Conservation (phyloP, 1,140 invertebrate genomes). For the Aplysia californica region DNA sequence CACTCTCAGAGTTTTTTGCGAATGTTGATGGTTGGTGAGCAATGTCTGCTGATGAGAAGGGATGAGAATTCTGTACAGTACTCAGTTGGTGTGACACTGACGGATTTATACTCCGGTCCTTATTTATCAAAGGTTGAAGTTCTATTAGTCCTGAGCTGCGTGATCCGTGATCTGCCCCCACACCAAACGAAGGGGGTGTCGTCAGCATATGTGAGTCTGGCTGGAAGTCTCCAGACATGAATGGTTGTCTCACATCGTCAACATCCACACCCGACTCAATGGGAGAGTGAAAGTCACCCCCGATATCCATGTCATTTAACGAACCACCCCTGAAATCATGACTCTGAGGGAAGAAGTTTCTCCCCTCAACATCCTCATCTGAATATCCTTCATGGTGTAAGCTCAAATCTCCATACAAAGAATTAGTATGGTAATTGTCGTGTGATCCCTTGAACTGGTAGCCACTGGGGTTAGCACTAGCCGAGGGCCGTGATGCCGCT, state of each 20-base stretch:
- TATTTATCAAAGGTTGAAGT: conserved; percentile 15
- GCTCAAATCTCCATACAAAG: neutral
- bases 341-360: neutral
- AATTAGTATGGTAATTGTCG: too few species aligned
- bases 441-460: neutral
- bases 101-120: neutral
- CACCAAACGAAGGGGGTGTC: neutral
- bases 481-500: neutral
- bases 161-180: neutral
- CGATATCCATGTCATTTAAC: conserved; percentile 30
- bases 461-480: neutral
- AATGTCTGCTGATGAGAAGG: neutral
- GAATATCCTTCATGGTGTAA: neutral
- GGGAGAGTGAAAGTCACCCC: conserved; percentile 14
- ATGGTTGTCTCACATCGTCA: conserved; percentile 34
- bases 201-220: neutral
- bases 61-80: neutral
- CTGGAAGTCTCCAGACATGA: conserved; percentile 7
- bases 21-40: neutral
- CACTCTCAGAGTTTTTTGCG: neutral
- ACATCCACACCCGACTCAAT: conserved; percentile 39
- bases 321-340: conserved; percentile 12
- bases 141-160: conserved; percentile 21
- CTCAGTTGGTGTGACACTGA: conserved; percentile 4
- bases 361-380: conserved; percentile 10